Conservation (phyloP, 2,888 invertebrate species). For the Macrophya annulata region DNA sequence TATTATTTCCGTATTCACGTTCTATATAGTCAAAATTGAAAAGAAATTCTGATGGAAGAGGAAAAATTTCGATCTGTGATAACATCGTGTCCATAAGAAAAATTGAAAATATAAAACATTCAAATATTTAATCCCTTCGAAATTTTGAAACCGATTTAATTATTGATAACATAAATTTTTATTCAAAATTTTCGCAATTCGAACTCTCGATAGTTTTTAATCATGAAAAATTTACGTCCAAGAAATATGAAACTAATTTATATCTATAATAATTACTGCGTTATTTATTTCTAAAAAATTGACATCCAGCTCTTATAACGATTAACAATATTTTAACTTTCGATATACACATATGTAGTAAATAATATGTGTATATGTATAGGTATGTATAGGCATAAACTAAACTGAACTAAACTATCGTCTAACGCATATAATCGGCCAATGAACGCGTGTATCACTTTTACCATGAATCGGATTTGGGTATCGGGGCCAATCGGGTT, state of each 20-base stretch:
- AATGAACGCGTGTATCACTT: conserved; percentile 69
- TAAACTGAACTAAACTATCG: background rate
- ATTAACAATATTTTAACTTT: background rate
- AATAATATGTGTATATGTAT: background rate
- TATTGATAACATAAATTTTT: background rate
- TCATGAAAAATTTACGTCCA: background rate
- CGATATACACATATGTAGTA: background rate
- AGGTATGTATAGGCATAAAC: no score
- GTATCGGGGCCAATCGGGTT: conserved; percentile 70
- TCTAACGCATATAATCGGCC: background rate
- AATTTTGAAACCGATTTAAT: no score
- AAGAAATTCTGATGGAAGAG: background rate
- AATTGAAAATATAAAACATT: no score
- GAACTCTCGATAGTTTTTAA: background rate
- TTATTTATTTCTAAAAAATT: background rate
- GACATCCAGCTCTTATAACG: background rate
- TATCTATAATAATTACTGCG: background rate
- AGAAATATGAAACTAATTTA: background rate
- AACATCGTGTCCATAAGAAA: background rate
- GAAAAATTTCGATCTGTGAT: background rate
- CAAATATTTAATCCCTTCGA: no score
- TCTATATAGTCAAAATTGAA: background rate
- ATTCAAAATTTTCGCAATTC: background rate
- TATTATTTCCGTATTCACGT: background rate
- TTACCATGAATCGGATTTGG: conserved; percentile 73